Base-by-base conservation (phyloP, 2,888 invertebrate genomes). In the Teleogryllus oceanicus region DNA sequence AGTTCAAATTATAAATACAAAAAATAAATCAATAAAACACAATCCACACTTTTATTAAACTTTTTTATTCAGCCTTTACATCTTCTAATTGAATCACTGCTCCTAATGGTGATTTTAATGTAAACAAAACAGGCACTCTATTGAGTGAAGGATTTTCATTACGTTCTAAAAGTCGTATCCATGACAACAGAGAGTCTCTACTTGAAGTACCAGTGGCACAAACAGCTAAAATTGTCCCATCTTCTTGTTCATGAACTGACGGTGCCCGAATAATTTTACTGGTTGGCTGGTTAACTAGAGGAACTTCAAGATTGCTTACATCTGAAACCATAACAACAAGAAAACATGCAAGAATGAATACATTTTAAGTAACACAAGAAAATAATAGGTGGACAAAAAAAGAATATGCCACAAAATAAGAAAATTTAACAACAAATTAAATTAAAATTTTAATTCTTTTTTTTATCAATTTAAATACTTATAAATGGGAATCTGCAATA, bases 151-250 rank as follows among this genome's bases (percentile, higher is more conserved):
- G 93, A 88, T 96, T 96, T 0, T 90, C 92, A 85, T 92, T 88
- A 81, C 90, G 90, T 86, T 97, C 94, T 83, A 97, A 86, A 84
- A 94, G 90, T 79, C 96, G 90, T 85, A 97, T 92, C 97, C 95
- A 98, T 0, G 96, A 96, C n/a, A 97, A 87, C 11, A 98, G 87
- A 0, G 98, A 97, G 87, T 97, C 97, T 87, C 95, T 92, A 81
- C 94, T 93, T 20, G 95, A 95, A 13, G 95, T 94, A 78, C 98
- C 98, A 81, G 98, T 97, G 49, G 96, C 96, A 88, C 96, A 96
- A 78, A 96, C 89, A 12, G 93, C 94, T 83, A 96, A 91, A 84
- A 98, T 93, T 0, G 94, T 94, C 8, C 96, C 97, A 87, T 98
- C 97, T 80, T 94, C 93, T 87, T 98, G 97, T 86, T 97, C 96